Evolutionary conservation across 2,797 vertebrate genomes (phyloP).

Genomic region (Thaleichthys pacificus): DNA sequence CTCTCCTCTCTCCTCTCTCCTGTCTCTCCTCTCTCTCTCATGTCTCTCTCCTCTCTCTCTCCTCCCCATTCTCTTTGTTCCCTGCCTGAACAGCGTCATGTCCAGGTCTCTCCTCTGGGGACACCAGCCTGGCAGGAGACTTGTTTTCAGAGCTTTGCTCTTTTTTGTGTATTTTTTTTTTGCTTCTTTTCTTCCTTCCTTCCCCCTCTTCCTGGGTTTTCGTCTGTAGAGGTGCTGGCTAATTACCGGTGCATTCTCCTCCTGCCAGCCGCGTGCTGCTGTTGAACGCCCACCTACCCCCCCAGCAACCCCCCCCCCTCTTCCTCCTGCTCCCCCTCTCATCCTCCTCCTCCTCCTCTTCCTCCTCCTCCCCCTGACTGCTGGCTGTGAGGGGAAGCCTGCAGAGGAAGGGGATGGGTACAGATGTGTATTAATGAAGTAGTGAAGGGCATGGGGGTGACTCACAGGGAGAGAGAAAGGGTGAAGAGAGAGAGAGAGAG

Average conservation of each 20-base stretch:
- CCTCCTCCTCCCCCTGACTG: slow-evolving; percentile 14
- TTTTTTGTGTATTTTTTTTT: slow-evolving; percentile 31
- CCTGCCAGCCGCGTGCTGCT: slow-evolving; percentile 69
- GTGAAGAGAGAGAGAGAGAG: neutral
- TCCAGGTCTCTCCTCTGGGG: slow-evolving; percentile 74
- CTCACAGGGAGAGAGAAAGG: slow-evolving; percentile 36
- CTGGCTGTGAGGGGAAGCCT: slow-evolving; percentile 44
- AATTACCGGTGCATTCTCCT: slow-evolving; percentile 77
- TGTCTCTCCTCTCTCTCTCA: slow-evolving; percentile 59
- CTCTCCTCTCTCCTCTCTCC: slow-evolving; percentile 55
- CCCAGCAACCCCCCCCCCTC: slow-evolving; percentile 18
- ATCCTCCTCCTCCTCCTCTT: slow-evolving; percentile 46
- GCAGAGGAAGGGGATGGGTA: slow-evolving; percentile 56
- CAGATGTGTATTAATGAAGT: slow-evolving; percentile 81
- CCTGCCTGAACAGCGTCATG: slow-evolving; percentile 71
- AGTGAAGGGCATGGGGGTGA: slow-evolving; percentile 80
- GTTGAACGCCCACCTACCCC: slow-evolving; percentile 52
- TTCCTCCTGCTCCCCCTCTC: slow-evolving; percentile 30
- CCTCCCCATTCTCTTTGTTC: slow-evolving; percentile 71
- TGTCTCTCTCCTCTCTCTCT: slow-evolving; percentile 65
- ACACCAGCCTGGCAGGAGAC: slow-evolving; percentile 72
- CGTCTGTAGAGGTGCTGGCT: slow-evolving; percentile 75
- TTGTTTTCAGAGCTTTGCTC: slow-evolving; percentile 71
- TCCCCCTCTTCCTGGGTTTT: slow-evolving; percentile 61
- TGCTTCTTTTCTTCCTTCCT: slow-evolving; percentile 34